Percentiles rank a stretch among this genome's conserved stretches.
Conservation (phyloP, 2,888 invertebrate species). For the Latrodectus elegans region DNA sequence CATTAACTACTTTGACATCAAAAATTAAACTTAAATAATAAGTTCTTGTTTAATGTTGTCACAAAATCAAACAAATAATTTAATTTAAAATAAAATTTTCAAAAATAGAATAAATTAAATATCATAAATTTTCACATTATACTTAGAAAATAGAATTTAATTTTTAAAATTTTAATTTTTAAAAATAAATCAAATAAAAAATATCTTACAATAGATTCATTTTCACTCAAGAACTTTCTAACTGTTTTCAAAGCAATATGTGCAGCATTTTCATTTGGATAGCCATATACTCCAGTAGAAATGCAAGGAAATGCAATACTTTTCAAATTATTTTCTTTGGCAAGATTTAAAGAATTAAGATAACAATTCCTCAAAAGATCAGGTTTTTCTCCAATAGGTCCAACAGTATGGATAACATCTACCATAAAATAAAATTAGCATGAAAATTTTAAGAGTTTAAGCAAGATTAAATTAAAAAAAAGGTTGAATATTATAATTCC, state of each 20-base stretch:
- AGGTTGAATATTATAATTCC: slow-evolving; percentile 6
- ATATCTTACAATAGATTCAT: slow-evolving; percentile 73
- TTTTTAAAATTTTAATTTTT: no score
- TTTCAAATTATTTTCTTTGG: slow-evolving; percentile 78
- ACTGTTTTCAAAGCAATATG: slow-evolving; percentile 83
- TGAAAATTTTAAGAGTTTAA: no score
- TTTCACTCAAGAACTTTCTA: slow-evolving; percentile 80
- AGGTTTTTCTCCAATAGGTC: slow-evolving; percentile 85
- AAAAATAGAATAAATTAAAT: no score
- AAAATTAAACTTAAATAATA: no score
- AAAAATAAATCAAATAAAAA: no score
- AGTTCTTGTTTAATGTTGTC: no score
- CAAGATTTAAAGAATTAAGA: slow-evolving; percentile 80
- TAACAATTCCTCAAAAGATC: slow-evolving; percentile 83
- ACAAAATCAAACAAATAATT: no score
- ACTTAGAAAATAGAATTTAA: no score
- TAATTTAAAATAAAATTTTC: no score
- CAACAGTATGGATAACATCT: slow-evolving; percentile 94
- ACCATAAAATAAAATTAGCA: slow-evolving; percentile 62
- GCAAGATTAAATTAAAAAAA: neutral
- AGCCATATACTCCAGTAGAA: slow-evolving; percentile 82
- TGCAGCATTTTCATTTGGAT: slow-evolving; percentile 86
- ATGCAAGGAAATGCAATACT: slow-evolving; percentile 79
- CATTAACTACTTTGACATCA: no score
- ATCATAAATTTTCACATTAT: no score